phyloP scores from a whole-genome alignment of 2,797 vertebrate genomes.

The Euthynnus affinis region DNA sequence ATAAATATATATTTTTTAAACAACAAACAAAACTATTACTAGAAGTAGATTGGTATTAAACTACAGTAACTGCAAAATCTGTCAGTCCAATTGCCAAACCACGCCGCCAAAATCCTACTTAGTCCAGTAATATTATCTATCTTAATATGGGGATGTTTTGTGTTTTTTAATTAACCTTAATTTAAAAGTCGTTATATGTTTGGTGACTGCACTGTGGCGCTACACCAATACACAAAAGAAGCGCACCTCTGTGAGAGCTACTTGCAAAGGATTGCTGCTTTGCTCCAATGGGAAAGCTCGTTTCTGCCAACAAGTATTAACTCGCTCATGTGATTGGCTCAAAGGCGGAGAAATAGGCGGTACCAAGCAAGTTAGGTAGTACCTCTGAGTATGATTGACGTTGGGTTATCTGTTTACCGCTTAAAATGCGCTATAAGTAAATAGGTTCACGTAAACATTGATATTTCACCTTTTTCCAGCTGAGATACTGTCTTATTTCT shows the following conservation, averaged over 20 bases:
- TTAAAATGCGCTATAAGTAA: conserved; percentile 71
- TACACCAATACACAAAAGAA: conserved; percentile 26
- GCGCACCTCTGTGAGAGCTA: conserved; percentile 42
- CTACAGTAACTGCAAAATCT: no score
- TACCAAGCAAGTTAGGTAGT: conserved; percentile 73
- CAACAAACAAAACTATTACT: no score
- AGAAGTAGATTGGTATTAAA: no score
- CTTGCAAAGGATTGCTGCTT: conserved; percentile 55
- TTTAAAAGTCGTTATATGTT: no score
- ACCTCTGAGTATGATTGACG: conserved; percentile 74
- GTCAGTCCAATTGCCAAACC: not conserved
- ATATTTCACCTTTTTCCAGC: not conserved
- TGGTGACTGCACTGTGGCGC: not conserved
- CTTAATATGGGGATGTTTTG: not conserved
- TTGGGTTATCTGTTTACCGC: conserved; percentile 76
- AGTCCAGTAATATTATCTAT: not conserved
- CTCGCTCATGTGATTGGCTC: conserved; percentile 60
- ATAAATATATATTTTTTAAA: no score
- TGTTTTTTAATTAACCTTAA: not conserved
- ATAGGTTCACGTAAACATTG: not conserved
- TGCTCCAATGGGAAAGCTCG: conserved; percentile 66
- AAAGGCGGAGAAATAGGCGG: conserved; percentile 61
- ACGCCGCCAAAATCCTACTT: not conserved
- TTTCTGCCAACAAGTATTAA: conserved; percentile 26
- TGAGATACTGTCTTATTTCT: not conserved